phyloP scores from a whole-genome alignment of 1,140 invertebrate species.

The Harpegnathos saltator region DNA sequence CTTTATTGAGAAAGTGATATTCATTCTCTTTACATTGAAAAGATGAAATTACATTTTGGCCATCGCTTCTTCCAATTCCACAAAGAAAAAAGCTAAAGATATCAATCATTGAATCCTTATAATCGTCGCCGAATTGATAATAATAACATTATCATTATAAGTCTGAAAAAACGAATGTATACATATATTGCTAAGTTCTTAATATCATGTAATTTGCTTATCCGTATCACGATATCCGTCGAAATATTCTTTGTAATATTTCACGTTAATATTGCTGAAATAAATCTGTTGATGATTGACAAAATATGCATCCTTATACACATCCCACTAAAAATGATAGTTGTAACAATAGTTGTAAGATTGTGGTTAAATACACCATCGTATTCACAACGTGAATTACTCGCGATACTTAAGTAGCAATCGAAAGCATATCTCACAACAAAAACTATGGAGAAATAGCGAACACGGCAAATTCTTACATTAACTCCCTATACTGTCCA shows the following conservation, averaged over 20 bases:
- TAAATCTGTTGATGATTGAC: constrained; percentile 12
- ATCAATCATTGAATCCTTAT: constrained; percentile 28
- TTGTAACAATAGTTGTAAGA: constrained; percentile 8
- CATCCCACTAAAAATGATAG: not conserved
- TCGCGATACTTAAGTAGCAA: constrained; percentile 1
- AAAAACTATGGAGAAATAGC: constrained; percentile 24
- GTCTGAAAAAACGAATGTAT: constrained; percentile 13
- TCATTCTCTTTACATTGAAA: constrained; percentile 36
- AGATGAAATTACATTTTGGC: constrained; percentile 57
- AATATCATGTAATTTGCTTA: constrained; percentile 13
- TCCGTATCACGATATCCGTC: not conserved
- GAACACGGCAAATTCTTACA: not conserved
- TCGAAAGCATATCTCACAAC: constrained; percentile 27
- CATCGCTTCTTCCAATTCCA: constrained; percentile 38
- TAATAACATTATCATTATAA: not conserved
- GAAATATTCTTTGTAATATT: constrained; percentile 16
- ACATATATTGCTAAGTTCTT: constrained; percentile 35
- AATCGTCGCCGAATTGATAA: constrained; percentile 28
- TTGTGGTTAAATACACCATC: constrained; percentile 4
- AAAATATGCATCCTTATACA: not conserved
- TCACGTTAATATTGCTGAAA: constrained; percentile 30
- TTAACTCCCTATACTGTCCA: not conserved
- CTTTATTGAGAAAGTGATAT: constrained; percentile 60
- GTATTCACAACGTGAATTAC: constrained; percentile 3
- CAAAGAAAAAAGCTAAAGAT: constrained; percentile 26